Base-by-base conservation (phyloP, 2,797 vertebrate genomes). In the Cichlasoma orientale region DNA sequence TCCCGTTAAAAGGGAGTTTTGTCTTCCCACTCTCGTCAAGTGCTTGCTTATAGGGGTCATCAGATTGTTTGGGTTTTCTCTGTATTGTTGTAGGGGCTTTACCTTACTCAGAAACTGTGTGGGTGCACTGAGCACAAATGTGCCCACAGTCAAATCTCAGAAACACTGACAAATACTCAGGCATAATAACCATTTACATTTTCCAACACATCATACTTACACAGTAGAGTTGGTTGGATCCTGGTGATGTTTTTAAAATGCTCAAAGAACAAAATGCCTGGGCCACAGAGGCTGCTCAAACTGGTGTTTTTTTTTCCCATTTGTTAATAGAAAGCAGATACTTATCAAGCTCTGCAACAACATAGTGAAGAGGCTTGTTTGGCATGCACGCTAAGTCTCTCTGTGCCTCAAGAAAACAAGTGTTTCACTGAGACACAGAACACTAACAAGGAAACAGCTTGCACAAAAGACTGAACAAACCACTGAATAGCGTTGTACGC, bases 331-430 rank as follows among this genome's bases (percentile, higher is more conserved):
- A 23, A 72, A 77, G 79, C 58, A 83, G 78, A 88, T 72, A 79
- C 31, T 47, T 71, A 73, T 86, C 55, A 86, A 72, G 72, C 78
- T 83, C 33, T 66, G 53, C 10, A 2, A 47, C 68, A 80, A 75
- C 79, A 80, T 71, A 58, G 63, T 69, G 53, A 66, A 61, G 73
- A 87, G 71, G 80, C 59, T 77, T 80, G 55, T 79, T 79, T 83
- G 79, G 72, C 74, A 78, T 74, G 36, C 44, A 72, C 7, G 12
- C 80, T 77, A 77, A 86, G 75, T 9, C 33, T 76, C 41, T 84
- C 74, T 86, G 58, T 77, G 70, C 66, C 54, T 84, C 75, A 52
- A 66, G 54, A 85, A 82, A 82, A 83, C 82, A 89, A 86, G 47
- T 23, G 4, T 71, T 82, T 85, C 53, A 81, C 66, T 31, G 41